Conservation (phyloP, 1,140 invertebrate species). For the Drosophila pruinosa region DNA sequence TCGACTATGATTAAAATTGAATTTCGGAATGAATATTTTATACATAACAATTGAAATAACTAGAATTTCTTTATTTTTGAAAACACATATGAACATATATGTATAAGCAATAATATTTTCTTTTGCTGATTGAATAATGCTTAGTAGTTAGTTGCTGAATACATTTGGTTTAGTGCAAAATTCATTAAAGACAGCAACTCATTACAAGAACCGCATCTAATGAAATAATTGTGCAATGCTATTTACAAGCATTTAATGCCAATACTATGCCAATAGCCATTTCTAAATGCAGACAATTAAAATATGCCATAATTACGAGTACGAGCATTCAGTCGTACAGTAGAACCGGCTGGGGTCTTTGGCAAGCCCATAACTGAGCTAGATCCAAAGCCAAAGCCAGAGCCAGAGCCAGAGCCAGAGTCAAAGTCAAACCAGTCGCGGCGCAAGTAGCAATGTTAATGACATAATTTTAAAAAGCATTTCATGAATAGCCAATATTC, state of each 20-base stretch:
- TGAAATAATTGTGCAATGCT: slow-evolving; percentile 69
- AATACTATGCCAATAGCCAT: slow-evolving; percentile 58
- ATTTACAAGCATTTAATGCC: slow-evolving; percentile 76
- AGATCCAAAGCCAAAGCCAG: background rate
- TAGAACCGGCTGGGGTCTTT: slow-evolving; percentile 12
- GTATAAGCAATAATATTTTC: background rate
- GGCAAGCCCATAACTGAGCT: slow-evolving; percentile 8
- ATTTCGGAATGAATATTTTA: too few species aligned
- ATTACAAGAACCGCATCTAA: slow-evolving; percentile 44
- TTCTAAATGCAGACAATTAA: slow-evolving; percentile 58
- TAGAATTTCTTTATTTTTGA: too few species aligned
- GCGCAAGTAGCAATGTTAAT: slow-evolving; percentile 71
- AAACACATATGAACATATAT: too few species aligned
- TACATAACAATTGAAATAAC: too few species aligned
- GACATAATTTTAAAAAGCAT: slow-evolving; percentile 76
- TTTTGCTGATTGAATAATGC: background rate
- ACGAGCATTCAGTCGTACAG: slow-evolving; percentile 18
- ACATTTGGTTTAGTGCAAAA: background rate
- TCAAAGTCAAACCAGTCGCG: slow-evolving; percentile 55
- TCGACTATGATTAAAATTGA: too few species aligned
- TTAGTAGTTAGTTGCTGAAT: background rate
- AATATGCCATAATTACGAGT: slow-evolving; percentile 71
- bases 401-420: background rate
- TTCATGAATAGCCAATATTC: slow-evolving; percentile 67
- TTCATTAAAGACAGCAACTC: background rate